These are phyloP conservation scores for Rhea americana DNA, from an alignment of 2,113 vertebrate genomes.

Conservation along the genomic window DNA sequence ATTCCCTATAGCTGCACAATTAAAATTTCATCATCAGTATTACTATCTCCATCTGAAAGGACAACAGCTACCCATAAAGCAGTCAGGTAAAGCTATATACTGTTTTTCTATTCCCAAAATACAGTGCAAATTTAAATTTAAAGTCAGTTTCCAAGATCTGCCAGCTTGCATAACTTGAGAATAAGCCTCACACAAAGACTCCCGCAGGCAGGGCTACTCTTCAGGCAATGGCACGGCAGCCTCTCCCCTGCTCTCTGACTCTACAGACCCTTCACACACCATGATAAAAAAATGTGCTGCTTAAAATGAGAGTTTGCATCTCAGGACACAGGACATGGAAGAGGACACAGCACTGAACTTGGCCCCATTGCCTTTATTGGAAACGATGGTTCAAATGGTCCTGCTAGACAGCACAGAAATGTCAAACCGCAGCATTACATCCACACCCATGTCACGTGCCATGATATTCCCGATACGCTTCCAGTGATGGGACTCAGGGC, in stretches of 20 bases:
- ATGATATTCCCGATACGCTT: background rate
- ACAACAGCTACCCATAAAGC: background rate
- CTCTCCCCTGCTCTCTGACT: background rate
- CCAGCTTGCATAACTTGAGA: background rate
- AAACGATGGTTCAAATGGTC: background rate
- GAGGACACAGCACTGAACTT: background rate
- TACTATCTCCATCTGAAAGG: background rate
- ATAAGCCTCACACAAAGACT: background rate
- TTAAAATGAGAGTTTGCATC: no score
- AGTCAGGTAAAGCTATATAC: background rate
- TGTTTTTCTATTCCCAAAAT: constrained; percentile 13
- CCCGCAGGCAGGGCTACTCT: background rate
- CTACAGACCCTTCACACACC: rapidly evolving
- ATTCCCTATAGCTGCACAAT: background rate
- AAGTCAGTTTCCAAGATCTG: background rate
- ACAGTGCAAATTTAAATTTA: constrained; percentile 14
- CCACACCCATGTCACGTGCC: rapidly evolving
- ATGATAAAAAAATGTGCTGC: no score
- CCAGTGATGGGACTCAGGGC: background rate
- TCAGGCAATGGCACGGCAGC: background rate
- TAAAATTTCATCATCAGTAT: background rate
- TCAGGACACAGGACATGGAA: background rate
- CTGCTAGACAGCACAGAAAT: background rate
- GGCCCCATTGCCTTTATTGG: background rate
- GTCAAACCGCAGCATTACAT: background rate